Percentiles rank a stretch among this genome's conserved stretches.
Conservation (phyloP, 2,888 invertebrate species). For the Pasiphila rectangulata region DNA sequence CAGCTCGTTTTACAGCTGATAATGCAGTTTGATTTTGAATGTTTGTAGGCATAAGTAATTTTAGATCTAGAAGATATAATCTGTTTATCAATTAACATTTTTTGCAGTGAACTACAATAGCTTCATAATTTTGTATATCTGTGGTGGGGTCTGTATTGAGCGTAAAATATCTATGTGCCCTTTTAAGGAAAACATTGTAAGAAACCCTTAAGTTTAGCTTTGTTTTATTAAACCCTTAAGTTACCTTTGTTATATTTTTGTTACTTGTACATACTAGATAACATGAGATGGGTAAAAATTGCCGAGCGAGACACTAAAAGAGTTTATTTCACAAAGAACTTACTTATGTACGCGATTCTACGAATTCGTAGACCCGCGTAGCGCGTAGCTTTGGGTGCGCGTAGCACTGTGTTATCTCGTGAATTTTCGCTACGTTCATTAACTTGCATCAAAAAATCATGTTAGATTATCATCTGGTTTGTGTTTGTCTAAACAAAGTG, state of each 20-base stretch:
- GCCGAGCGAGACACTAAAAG: no score
- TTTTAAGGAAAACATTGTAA: neutral
- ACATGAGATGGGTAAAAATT: no score
- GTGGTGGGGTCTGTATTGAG: no score
- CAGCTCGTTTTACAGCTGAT: slow-evolving; percentile 20
- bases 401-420: neutral
- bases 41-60: neutral
- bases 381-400: neutral
- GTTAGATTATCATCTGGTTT: no score
- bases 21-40: slow-evolving; percentile 6
- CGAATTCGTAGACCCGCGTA: neutral
- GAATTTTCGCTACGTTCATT: no score
- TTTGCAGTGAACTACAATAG: no score
- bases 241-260: neutral
- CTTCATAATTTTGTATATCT: no score
- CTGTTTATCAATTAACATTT: neutral
- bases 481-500: no score
- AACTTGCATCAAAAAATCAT: no score
- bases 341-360: no score
- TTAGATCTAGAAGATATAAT: neutral
- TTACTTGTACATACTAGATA: neutral
- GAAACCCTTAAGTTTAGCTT: neutral
- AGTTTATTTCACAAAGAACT: no score
- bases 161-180: neutral
- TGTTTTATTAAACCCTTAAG: neutral